Evolutionary conservation across 2,888 invertebrate genomes (phyloP).

Genomic region (Cephus rjabovi): DNA sequence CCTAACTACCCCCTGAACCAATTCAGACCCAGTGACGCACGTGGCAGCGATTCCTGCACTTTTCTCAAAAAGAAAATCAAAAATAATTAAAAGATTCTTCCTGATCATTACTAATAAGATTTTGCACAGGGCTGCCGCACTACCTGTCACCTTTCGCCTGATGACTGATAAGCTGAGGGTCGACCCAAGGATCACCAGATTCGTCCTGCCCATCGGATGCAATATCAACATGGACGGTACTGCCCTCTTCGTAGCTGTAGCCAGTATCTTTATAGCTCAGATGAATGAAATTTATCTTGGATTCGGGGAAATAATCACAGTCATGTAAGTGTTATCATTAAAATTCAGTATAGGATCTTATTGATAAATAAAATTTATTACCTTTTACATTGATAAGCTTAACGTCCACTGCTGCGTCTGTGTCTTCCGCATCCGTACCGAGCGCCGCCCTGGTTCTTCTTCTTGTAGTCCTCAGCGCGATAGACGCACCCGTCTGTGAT

Average conservation of each 20-base stretch:
- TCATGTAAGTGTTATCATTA: constrained; percentile 75
- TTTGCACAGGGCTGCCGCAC: constrained; percentile 78
- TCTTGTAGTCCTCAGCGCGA: constrained; percentile 83
- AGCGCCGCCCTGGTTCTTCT: constrained; percentile 87
- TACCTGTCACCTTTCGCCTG: constrained; percentile 88
- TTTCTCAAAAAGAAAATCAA: constrained; percentile 9
- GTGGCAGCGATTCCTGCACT: constrained; percentile 16
- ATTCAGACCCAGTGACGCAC: constrained; percentile 6
- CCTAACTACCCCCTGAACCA: background rate
- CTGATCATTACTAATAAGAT: constrained; percentile 49
- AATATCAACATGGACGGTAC: constrained; percentile 96
- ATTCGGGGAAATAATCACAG: constrained; percentile 86
- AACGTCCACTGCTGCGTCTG: constrained; percentile 87
- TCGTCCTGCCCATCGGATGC: constrained; percentile 91
- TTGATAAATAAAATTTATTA: constrained; percentile 12
- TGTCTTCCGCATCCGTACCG: constrained; percentile 89
- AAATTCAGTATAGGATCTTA: background rate
- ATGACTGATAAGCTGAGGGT: constrained; percentile 87
- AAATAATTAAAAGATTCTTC: constrained; percentile 26
- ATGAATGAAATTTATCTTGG: constrained; percentile 86
- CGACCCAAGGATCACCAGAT: constrained; percentile 85
- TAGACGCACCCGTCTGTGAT: constrained; percentile 85
- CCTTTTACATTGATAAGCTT: constrained; percentile 68
- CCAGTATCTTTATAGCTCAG: constrained; percentile 88
- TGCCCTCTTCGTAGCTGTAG: constrained; percentile 88